A percentile compares a stretch with the other conserved stretches of the same genome.
Evolutionary conservation across 2,888 invertebrate species (phyloP).

Genomic region (Tenthredo mesomela): DNA sequence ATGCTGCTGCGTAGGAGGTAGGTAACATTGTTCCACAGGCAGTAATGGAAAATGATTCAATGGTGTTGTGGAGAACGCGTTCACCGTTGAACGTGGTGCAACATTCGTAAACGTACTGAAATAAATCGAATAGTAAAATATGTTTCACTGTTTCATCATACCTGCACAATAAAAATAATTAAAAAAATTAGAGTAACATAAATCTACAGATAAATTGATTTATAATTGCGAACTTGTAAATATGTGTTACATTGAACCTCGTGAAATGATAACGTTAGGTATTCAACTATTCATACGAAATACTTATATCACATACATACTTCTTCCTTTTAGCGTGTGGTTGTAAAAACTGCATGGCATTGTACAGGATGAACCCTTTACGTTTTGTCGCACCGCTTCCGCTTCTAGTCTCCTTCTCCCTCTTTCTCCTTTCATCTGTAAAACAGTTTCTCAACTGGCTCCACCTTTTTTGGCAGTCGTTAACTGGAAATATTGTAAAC

Average conservation of each 20-base stretch:
- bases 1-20: neutral
- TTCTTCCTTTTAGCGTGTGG: constrained; percentile 8
- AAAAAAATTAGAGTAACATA: neutral
- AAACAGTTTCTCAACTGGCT: constrained; percentile 12
- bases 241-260: constrained; percentile 12
- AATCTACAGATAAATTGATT: constrained; percentile 5
- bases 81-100: neutral
- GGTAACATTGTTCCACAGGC: constrained; percentile 12
- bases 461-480: constrained; percentile 12
- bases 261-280: constrained; percentile 5
- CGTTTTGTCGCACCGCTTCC: constrained; percentile 12
- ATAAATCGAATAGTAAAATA: too few relatives aligned
- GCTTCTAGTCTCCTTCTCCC: constrained; percentile 12
- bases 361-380: neutral
- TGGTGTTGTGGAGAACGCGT: constrained; percentile 12
- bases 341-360: constrained; percentile 12
- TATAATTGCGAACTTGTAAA: constrained; percentile 8
- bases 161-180: neutral
- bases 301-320: constrained; percentile 8
- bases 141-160: neutral
- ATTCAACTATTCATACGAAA: neutral
- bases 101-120: neutral
- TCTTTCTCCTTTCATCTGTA: constrained; percentile 8
- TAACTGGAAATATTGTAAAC: constrained; percentile 12
- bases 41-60: constrained; percentile 12